Base-by-base conservation (phyloP, 2,113 vertebrate genomes). In the Heptranchias perlo region DNA sequence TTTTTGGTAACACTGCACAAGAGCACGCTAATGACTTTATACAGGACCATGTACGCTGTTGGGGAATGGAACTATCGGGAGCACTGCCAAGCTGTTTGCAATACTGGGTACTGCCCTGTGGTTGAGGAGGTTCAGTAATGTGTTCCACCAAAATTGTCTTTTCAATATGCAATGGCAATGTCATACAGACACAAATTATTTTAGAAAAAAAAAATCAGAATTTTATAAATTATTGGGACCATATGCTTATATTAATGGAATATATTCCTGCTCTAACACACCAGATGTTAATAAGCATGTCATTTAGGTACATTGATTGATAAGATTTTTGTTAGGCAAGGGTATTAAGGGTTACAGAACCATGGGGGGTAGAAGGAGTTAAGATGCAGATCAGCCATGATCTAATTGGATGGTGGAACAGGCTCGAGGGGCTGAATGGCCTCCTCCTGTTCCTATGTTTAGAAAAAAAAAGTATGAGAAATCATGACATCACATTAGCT, bases 181-280 rank as follows among this genome's bases (percentile, higher is more conserved):
- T 95, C 5, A 16, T 49, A 67, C 47, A 67, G 11, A 69, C 28
- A 3, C 39, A 69, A 69, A 95, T 91, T 58, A 69, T n/a, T 35
- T 58, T 91, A 62, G 16, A n/a, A 18, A 23, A 64, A 7, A 18
- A 16, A 31, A 44, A 76, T 35, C 11, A 78, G 86, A 5, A 94
- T 94, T 95, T 95, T 69, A 73, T 95, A 67, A 89, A 54, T 89
- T 89, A 69, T 67, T 49, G 28, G 94, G 44, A 11, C 14, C 23
- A 52, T 28, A 31, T 28, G 0, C 0, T 52, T 84, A 47, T 89
- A 39, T 89, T 54, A 54, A 52, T 16, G 49, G n/a, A 82, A 82
- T 82, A 82, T 44, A 82, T 82, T 82, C n/a, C 78, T 18, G 39
- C 18, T 82, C 39, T 82, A 82, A 39, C 39, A 44, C n/a, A 23